These are phyloP conservation scores for Temnothorax longispinosus DNA, from an alignment of 1,140 invertebrate genomes.

Conservation along the genomic window DNA sequence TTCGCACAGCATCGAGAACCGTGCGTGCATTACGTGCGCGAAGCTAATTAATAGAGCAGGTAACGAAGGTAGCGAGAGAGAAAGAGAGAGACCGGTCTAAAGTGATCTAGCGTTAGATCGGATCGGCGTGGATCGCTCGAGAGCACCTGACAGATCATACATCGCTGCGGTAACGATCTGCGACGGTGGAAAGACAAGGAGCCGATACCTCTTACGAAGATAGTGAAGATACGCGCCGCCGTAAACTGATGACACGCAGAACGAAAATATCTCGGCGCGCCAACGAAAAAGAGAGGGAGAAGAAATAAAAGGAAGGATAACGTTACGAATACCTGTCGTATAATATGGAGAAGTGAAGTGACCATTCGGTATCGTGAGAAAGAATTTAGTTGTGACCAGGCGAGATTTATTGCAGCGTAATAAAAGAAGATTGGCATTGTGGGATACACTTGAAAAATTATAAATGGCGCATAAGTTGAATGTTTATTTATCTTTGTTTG, in stretches of 20 bases:
- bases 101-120: conserved; percentile 58
- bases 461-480: background rate
- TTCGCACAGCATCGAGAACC: conserved; percentile 15
- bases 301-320: background rate
- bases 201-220: conserved; percentile 39
- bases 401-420: background rate
- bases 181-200: conserved; percentile 33
- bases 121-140: conserved; percentile 30
- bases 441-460: background rate
- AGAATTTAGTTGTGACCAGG: background rate
- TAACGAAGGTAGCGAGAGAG: conserved; percentile 25
- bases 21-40: conserved; percentile 14
- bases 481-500: background rate
- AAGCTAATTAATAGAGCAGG: conserved; percentile 63
- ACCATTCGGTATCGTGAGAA: conserved; percentile 15
- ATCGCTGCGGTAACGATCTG: conserved; percentile 31
- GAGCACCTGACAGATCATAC: conserved; percentile 27
- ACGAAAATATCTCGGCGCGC: conserved; percentile 6
- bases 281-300: background rate
- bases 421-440: background rate
- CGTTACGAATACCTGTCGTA: background rate
- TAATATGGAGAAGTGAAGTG: background rate
- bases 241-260: conserved; percentile 15
- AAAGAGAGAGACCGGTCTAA: conserved; percentile 51
- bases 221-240: conserved; percentile 12